Percentiles rank a stretch among this genome's conserved stretches.
Conservation (phyloP, 2,797 vertebrate species). For the Xyrichtys novacula region DNA sequence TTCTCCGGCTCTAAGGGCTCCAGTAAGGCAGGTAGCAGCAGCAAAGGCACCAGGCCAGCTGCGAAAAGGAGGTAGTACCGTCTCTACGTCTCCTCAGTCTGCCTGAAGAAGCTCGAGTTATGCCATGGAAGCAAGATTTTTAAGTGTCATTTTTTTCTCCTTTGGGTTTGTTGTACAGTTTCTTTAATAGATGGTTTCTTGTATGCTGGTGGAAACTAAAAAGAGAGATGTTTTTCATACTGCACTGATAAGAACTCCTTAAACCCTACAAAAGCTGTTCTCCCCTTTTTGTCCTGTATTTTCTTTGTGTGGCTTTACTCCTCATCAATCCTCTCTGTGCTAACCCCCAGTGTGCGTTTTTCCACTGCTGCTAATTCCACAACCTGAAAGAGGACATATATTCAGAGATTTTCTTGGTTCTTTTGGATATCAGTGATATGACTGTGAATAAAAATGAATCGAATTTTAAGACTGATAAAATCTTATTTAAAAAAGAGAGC, state of each 20-base stretch:
- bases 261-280: slow-evolving; percentile 48
- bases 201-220: slow-evolving; percentile 54
- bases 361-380: slow-evolving; percentile 82
- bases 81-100: slow-evolving; percentile 11
- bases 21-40: slow-evolving; percentile 91
- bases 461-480: slow-evolving; percentile 82
- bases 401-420: slow-evolving; percentile 68
- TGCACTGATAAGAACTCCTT: slow-evolving; percentile 68
- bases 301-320: slow-evolving; percentile 38
- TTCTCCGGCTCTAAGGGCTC: slow-evolving; percentile 96
- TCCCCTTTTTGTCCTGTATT: slow-evolving; percentile 53
- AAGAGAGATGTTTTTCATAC: slow-evolving; percentile 39
- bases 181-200: slow-evolving; percentile 64
- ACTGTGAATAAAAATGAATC: slow-evolving; percentile 85
- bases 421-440: slow-evolving; percentile 67
- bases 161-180: slow-evolving; percentile 76
- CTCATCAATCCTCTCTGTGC: slow-evolving; percentile 55
- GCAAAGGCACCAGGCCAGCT: slow-evolving; percentile 92
- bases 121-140: slow-evolving; percentile 70
- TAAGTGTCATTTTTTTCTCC: slow-evolving; percentile 54
- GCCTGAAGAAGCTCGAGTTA: slow-evolving; percentile 46
- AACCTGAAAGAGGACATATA: slow-evolving; percentile 83
- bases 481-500: slow-evolving; percentile 85
- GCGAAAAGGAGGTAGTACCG: slow-evolving; percentile 95
- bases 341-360: slow-evolving; percentile 67